Base-by-base conservation (phyloP, 1,140 invertebrate species). In the Drosophila elegans region DNA sequence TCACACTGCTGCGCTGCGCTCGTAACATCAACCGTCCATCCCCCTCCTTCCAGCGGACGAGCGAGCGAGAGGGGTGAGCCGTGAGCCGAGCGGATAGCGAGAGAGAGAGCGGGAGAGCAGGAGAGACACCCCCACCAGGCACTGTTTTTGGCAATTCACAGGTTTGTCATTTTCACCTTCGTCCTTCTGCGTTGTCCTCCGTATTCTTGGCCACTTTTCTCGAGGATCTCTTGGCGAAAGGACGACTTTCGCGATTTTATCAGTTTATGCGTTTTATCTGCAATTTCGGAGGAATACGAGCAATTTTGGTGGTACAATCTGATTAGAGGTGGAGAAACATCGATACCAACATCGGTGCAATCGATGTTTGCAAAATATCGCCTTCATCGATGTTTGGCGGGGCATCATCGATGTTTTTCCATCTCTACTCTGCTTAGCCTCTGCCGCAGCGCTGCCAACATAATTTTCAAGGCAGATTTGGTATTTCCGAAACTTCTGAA, bases 21-120 rank as follows among this genome's bases (percentile, higher is more conserved):
- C 74, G 63, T 77, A 77, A 77, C 74, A 77, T 77, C 77, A 88
- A 85, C 67, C 80, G 68, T 82, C 80, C 80, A 82, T 82, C 80
- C 80, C 80, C 81, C 80, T 74, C 68, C 69, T 71, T 69, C 63
- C 67, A 75, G 57, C 39, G 25, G 52, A 27, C 21, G 55, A 54
- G 56, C 16, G 36, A 49, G 12, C 39, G 52, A 54, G 57, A 51
- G 69, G 49, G 49, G 71, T 53, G 66, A 39, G 44, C 62, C 39
- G 44, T 36, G 56, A 36, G 25, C 10, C 42, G 42, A 44, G 51
- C 36, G 59, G 25, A 27, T 39, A 13, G 49, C 25, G 38, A 46
- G 63, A 39, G 63, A 39, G 67, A 64, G 60, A 45, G 64, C 69
- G 64, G 61, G 61, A 44, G 64, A 57, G 51, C 36, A 67, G 53